Evolutionary conservation across 2,113 vertebrate genomes (phyloP), one percentile per base, ranked within the genome.

Genomic region (Spermophilus dauricus): DNA sequence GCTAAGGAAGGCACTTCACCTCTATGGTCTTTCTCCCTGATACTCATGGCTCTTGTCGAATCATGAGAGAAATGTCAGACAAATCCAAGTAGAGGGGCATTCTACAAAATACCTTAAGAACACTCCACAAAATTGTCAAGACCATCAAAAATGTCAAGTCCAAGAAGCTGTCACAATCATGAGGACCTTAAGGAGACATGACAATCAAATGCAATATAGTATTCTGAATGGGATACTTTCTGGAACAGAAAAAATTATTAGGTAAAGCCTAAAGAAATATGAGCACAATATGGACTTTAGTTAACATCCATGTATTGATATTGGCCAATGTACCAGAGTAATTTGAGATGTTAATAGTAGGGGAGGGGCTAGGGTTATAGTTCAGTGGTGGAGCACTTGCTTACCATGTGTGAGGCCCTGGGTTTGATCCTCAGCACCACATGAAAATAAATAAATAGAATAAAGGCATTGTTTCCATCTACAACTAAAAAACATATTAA

Each of bases 221-320:
- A n/a, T 69, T 28, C 75, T 76, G 8, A 8, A 78, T 39, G 6
- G 26, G 17, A 69, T 87, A 32, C 4, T 39, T 75, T n/a, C 58
- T 75, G 6, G 45, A 69, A 89, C 45, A 86, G 61, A 89, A 84
- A 83, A 84, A 34, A 24, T 51, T 37, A 39, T 53, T 82, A 69
- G 20, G 16, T 77, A 86, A 92, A 95, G 86, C 53, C n/a, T 39
- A 92, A 80, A 39, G 28, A 65, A 95, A 84, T 69, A 32, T n/a
- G 18, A 94, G 34, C 61, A 10, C 22, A 51, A 5, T 24, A 70
- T 42, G 69, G 39, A n/a, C 30, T 48, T 96, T 42, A 77, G 34
- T 78, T 80, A 87, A 78, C 37, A 10, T 17, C 4, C 34, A 2
- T 24, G 2, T 34, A 45, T 83, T 77, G 42, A 86, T 87, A 69